phyloP scores from a whole-genome alignment of 1,140 invertebrate species.

The Pseudomyrmex cubaensis region DNA sequence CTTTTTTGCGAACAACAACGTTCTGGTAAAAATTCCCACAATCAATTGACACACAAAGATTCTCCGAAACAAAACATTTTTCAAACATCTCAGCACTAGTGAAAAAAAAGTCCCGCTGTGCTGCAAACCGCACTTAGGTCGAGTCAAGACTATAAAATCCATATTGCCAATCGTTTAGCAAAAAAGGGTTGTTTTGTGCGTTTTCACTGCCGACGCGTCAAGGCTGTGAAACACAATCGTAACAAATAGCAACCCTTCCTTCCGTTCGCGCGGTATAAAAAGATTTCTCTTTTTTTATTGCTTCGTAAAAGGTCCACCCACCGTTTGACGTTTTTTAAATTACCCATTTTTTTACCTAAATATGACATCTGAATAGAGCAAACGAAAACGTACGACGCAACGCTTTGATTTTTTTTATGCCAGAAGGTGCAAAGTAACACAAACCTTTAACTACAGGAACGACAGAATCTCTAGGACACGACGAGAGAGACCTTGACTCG shows the following conservation, averaged over 20 bases:
- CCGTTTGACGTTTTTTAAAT: constrained; percentile 51
- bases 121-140: constrained; percentile 19
- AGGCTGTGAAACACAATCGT: constrained; percentile 73
- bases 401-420: constrained; percentile 74
- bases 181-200: constrained; percentile 80
- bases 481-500: constrained; percentile 77
- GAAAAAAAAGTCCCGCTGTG: constrained; percentile 12
- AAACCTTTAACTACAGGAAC: constrained; percentile 10
- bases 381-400: background rate
- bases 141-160: constrained; percentile 36
- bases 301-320: constrained; percentile 10
- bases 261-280: constrained; percentile 65
- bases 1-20: background rate
- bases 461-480: constrained; percentile 52
- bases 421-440: constrained; percentile 63
- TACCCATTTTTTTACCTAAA: constrained; percentile 67
- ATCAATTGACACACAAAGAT: background rate
- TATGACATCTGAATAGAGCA: constrained; percentile 10
- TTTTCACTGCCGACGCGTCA: constrained; percentile 59
- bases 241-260: constrained; percentile 76
- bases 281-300: constrained; percentile 2
- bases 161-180: background rate
- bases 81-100: background rate
- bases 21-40: background rate
- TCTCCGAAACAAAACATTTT: constrained; percentile 6